Base-by-base conservation (phyloP, 2,888 invertebrate species). In the Nemapogon koenigi region DNA sequence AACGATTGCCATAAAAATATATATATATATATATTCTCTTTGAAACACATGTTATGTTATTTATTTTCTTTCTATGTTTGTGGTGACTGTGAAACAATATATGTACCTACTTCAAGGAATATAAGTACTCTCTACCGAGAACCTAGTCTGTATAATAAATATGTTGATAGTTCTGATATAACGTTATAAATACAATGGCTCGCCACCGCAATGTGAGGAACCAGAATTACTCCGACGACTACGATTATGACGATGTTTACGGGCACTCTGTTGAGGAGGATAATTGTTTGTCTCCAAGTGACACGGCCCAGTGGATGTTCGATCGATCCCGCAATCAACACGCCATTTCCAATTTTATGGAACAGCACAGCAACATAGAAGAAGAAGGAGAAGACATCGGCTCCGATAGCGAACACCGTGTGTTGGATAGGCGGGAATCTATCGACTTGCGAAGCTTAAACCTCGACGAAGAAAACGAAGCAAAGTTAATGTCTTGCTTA, bases 251-350 rank as follows among this genome's bases (percentile, higher is more conserved):
- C 56, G 94, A 93, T 75, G 85, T 92, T 42, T 97, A 94, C 62
- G 96, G 96, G 8, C 91, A 93, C 65, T 96, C 96, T 2, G 89
- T 95, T 28, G 97, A 97, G 67, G 96, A 97, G 57, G 94, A 94
- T 59, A 90, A 86, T 64, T 90, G 89, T 58, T 86, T 94, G 53
- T 97, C 96, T 10, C 95, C 96, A 2, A 90, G 90, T 57, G 92
- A 94, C 76, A 81, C 86, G 26, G 84, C 87, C 42, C 89, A 91
- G 56, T 96, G 92, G 78, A 81, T 95, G 57, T 96, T 87, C 58
- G 92, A 95, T 57, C 83, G 95, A 30, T 87, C 86, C 45, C 81
- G 85, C 26, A 86, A 85, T 38, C 84, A 86, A 50, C 85, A 86
- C 43, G 88, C 85, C 47, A 87, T 94, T 57, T 84, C 90, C 10